A percentile compares a stretch with the other conserved stretches of the same genome.
phyloP scores from a whole-genome alignment of 2,797 vertebrate genomes.

The Leuciscus waleckii region DNA sequence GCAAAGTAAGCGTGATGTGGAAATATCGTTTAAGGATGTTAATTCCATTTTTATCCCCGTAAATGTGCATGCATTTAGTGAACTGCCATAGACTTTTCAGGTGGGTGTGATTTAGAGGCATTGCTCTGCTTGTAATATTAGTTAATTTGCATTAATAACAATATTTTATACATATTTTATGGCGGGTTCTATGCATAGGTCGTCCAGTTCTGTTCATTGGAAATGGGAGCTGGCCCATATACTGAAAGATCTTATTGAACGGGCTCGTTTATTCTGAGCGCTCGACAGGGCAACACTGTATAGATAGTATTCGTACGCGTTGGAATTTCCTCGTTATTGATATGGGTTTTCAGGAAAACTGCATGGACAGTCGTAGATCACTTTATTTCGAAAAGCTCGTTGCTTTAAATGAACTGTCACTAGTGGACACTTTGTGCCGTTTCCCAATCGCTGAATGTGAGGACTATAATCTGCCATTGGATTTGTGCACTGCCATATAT shows the following conservation, averaged over 20 bases:
- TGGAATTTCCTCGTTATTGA: slow-evolving; percentile 27
- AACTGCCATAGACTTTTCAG: slow-evolving; percentile 9
- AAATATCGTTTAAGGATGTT: background rate
- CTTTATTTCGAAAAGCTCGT: slow-evolving; percentile 5
- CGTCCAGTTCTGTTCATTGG: slow-evolving; percentile 25
- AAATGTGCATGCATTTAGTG: slow-evolving; percentile 5
- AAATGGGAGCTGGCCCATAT: slow-evolving; percentile 49
- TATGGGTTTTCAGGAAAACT: background rate
- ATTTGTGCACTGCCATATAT: slow-evolving; percentile 38
- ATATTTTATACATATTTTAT: background rate
- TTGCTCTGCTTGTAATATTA: background rate
- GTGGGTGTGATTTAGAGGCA: slow-evolving; percentile 19
- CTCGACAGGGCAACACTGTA: slow-evolving; percentile 25
- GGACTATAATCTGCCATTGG: slow-evolving; percentile 30
- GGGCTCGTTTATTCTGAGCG: slow-evolving; percentile 45
- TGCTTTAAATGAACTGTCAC: slow-evolving; percentile 4
- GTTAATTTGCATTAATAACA: background rate
- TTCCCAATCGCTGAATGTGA: slow-evolving; percentile 11
- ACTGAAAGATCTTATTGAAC: slow-evolving; percentile 32
- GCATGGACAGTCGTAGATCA: background rate
- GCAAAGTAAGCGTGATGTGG: slow-evolving; percentile 4
- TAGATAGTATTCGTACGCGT: slow-evolving; percentile 13
- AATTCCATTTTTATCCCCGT: slow-evolving; percentile 11
- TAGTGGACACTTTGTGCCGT: slow-evolving; percentile 29
- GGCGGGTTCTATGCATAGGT: slow-evolving; percentile 16